Conservation (phyloP, 2,888 invertebrate genomes). For the Luffia ferchaultella region DNA sequence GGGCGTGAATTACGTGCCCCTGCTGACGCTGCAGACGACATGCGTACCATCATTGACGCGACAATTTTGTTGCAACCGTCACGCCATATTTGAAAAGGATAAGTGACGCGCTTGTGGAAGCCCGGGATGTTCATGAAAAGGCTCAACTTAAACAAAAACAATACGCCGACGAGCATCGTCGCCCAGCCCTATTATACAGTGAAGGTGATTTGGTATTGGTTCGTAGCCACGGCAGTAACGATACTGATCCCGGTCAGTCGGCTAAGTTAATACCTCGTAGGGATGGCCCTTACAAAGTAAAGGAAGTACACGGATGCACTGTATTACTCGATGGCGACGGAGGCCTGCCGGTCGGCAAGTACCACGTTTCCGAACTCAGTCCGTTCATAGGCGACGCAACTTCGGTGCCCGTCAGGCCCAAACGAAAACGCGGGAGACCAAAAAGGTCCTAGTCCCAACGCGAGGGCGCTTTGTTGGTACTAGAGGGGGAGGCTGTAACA, state of each 20-base stretch:
- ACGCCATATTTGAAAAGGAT: slow-evolving; percentile 8
- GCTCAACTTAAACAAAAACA: neutral
- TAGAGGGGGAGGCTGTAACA: neutral
- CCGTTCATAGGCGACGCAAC: neutral
- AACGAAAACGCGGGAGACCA: neutral
- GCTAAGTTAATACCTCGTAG: neutral
- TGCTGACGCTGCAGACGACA: slow-evolving; percentile 8
- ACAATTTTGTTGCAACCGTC: slow-evolving; percentile 10
- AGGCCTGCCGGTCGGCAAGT: neutral
- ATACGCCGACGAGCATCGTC: neutral
- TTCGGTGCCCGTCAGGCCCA: neutral
- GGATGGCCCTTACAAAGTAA: neutral
- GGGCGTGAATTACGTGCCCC: slow-evolving; percentile 14
- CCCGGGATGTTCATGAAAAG: neutral
- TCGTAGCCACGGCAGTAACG: neutral
- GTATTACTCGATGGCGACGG: neutral
- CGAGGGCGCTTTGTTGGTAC: neutral
- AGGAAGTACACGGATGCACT: neutral
- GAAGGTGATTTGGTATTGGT: neutral
- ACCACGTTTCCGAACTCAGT: neutral
- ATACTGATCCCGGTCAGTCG: neutral
- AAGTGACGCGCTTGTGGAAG: neutral
- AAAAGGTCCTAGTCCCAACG: neutral
- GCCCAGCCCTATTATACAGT: neutral
- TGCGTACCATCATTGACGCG: neutral